Conservation (phyloP, 2,113 vertebrate genomes). For the Corynorhinus townsendii region DNA sequence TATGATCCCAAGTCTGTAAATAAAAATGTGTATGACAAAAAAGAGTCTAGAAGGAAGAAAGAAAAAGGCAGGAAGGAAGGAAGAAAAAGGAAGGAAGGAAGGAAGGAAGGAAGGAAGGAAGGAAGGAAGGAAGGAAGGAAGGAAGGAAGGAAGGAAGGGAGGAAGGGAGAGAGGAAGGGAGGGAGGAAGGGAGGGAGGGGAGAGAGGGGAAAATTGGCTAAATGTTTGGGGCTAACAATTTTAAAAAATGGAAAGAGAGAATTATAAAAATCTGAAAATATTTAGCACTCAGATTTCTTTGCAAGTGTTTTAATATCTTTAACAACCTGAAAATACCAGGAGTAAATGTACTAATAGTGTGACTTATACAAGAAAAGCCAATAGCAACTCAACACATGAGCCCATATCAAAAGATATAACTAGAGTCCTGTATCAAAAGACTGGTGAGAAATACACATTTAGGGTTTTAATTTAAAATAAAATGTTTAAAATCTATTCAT, state of each 20-base stretch:
- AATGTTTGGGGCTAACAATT: not conserved
- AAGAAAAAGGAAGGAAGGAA: accelerated
- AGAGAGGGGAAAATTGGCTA: accelerated
- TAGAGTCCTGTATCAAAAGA: not conserved
- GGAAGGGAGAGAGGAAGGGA: accelerated
- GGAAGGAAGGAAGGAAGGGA: too few species aligned
- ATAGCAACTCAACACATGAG: not conserved
- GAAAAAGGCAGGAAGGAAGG: accelerated
- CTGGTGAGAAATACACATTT: not conserved
- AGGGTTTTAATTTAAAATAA: not conserved
- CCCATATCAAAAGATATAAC: not conserved
- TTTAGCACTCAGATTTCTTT: not conserved
- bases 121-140: too few species aligned
- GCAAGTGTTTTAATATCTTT: not conserved
- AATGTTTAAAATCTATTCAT: not conserved
- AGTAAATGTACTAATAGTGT: not conserved
- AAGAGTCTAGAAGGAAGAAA: not conserved
- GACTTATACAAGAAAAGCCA: not conserved
- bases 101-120: not conserved
- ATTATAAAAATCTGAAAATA: not conserved
- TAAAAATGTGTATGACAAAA: not conserved
- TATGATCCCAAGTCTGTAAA: not conserved
- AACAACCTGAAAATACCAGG: not conserved
- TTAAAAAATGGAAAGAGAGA: not conserved
- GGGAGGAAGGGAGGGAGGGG: not conserved